phyloP scores from a whole-genome alignment of 2,888 invertebrate genomes.

The Esperia sulphurella region DNA sequence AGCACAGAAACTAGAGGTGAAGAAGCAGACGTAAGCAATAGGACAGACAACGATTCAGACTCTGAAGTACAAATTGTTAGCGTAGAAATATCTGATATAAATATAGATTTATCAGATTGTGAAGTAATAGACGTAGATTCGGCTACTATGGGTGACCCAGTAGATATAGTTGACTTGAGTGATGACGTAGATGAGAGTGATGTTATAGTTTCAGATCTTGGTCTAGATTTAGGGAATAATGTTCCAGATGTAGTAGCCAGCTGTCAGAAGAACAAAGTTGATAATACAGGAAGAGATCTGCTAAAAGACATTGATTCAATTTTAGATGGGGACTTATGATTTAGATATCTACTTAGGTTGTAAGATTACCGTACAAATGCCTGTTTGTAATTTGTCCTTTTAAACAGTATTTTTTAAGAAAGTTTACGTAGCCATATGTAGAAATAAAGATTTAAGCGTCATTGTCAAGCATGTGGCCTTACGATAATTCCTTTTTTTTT shows the following conservation, averaged over 20 bases:
- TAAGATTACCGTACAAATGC: constrained; percentile 5
- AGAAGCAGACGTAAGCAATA: constrained; percentile 25
- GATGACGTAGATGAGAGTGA: constrained; percentile 49
- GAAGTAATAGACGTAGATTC: constrained; percentile 58
- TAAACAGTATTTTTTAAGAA: too few relatives aligned
- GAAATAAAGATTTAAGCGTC: not conserved
- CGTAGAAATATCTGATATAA: constrained; percentile 41
- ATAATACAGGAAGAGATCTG: constrained; percentile 35
- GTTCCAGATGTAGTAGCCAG: constrained; percentile 71
- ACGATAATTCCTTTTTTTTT: too few relatives aligned
- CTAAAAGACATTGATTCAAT: constrained; percentile 50
- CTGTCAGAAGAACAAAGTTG: constrained; percentile 43
- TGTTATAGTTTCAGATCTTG: constrained; percentile 38
- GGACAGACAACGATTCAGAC: constrained; percentile 54
- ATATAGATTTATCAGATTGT: constrained; percentile 40
- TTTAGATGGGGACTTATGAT: constrained; percentile 53
- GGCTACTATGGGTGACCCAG: constrained; percentile 38
- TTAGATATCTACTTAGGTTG: constrained; percentile 10
- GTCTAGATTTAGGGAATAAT: constrained; percentile 51
- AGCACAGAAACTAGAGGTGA: constrained; percentile 35
- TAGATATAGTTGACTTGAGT: constrained; percentile 62
- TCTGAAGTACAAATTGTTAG: constrained; percentile 64
- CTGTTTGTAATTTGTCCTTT: not conserved
- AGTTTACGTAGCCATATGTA: not conserved
- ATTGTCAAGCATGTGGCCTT: too few relatives aligned